phyloP scores from a whole-genome alignment of 1,140 invertebrate genomes.

The Drosophila nikananu region DNA sequence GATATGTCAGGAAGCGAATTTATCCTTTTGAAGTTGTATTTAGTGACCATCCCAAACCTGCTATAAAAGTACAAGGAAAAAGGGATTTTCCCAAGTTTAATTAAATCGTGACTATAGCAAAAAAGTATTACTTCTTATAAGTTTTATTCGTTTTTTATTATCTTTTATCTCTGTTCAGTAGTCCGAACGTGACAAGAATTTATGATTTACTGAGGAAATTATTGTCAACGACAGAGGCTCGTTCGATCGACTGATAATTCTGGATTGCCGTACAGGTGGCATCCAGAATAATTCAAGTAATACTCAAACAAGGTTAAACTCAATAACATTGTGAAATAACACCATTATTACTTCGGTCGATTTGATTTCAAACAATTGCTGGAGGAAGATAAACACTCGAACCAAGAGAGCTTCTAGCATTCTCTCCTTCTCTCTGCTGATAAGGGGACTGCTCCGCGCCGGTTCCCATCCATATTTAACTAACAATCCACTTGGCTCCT shows the following conservation, averaged over 20 bases:
- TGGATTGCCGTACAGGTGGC: constrained; percentile 27
- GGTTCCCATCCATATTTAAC: constrained; percentile 37
- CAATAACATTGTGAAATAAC: constrained; percentile 66
- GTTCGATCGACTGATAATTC: constrained; percentile 20
- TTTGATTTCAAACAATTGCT: constrained; percentile 21
- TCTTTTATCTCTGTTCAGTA: neutral
- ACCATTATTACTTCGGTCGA: constrained; percentile 26
- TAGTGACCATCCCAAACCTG: too few relatives aligned
- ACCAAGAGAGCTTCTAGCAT: constrained; percentile 3
- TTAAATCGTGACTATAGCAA: neutral
- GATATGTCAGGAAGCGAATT: neutral
- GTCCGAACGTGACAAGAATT: constrained; percentile 36
- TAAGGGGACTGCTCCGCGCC: constrained; percentile 13
- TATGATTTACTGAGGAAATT: constrained; percentile 22
- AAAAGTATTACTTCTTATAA: neutral
- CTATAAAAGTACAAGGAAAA: neutral
- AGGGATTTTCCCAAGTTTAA: neutral
- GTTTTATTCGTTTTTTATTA: neutral
- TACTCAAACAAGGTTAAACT: constrained; percentile 43
- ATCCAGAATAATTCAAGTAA: constrained; percentile 43
- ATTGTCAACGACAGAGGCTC: constrained; percentile 20
- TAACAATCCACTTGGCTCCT: constrained; percentile 15
- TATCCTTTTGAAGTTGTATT: neutral
- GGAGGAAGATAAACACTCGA: constrained; percentile 20
- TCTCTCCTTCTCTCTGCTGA: constrained; percentile 19